phyloP scores from a whole-genome alignment of 1,140 invertebrate species.

The Araneus ventricosus region DNA sequence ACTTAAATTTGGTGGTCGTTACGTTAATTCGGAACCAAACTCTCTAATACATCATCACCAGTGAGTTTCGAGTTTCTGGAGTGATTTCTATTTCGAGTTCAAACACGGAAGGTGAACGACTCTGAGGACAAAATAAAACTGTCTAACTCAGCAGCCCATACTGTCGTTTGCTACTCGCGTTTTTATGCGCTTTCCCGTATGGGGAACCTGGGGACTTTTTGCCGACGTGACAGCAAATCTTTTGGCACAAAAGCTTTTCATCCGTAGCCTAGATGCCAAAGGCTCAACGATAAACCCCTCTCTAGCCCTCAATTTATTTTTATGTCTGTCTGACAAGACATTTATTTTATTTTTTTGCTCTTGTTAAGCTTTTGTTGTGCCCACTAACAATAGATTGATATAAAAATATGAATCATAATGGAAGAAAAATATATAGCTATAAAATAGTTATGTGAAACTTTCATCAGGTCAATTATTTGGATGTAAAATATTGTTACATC shows the following conservation, averaged over 20 bases:
- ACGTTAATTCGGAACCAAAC: constrained; percentile 34
- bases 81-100: constrained; percentile 65
- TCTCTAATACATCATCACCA: constrained; percentile 9
- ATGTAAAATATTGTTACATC: too few species aligned
- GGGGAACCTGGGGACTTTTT: neutral
- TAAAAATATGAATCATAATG: neutral
- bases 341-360: neutral
- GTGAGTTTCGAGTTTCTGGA: constrained; percentile 42
- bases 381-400: neutral
- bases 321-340: constrained; percentile 33
- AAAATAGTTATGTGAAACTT: too few species aligned
- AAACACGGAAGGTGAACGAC: constrained; percentile 63
- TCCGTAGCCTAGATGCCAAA: constrained; percentile 56
- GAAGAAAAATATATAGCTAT: too few species aligned
- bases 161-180: constrained; percentile 2
- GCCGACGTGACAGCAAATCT: constrained; percentile 54
- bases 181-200: neutral
- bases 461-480: too few species aligned
- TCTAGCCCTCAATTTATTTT: constrained; percentile 1
- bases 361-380: neutral
- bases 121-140: constrained; percentile 52
- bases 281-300: constrained; percentile 4
- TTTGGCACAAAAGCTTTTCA: constrained; percentile 58
- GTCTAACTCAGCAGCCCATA: constrained; percentile 30
- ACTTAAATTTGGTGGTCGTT: constrained; percentile 15